Conservation (phyloP, 1,140 invertebrate genomes). For the Goniozus legneri region DNA sequence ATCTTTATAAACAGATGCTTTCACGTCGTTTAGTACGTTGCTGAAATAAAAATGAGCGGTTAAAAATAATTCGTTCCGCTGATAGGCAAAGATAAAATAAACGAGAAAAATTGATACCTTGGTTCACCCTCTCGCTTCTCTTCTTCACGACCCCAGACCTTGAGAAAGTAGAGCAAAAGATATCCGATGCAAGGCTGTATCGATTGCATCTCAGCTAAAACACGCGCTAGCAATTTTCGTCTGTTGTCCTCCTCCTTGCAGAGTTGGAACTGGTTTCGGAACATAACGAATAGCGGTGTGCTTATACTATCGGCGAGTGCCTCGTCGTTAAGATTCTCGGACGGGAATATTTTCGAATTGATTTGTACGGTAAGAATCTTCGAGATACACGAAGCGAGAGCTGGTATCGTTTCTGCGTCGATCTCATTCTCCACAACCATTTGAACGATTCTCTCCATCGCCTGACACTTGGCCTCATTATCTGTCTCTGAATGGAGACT, state of each 20-base stretch:
- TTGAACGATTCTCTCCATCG: conserved; percentile 69
- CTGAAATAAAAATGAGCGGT: conserved; percentile 18
- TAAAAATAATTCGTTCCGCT: neutral
- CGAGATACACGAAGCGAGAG: conserved; percentile 56
- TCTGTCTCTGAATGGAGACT: conserved; percentile 64
- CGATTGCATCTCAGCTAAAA: conserved; percentile 72
- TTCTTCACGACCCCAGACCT: conserved; percentile 66
- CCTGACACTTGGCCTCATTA: conserved; percentile 64
- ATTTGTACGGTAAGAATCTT: conserved; percentile 56
- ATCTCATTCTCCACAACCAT: conserved; percentile 64
- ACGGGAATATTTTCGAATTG: conserved; percentile 52
- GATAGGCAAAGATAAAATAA: too few species aligned
- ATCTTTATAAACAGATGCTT: conserved; percentile 79
- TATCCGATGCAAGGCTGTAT: conserved; percentile 76
- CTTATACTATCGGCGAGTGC: conserved; percentile 73
- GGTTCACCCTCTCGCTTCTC: conserved; percentile 59
- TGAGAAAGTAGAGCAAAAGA: conserved; percentile 81
- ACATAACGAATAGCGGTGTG: conserved; percentile 77
- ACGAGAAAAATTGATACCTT: conserved; percentile 23
- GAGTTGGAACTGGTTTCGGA: conserved; percentile 69
- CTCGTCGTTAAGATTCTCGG: conserved; percentile 53
- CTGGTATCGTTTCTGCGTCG: conserved; percentile 61
- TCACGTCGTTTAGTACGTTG: conserved; percentile 65
- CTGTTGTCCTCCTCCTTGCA: conserved; percentile 75
- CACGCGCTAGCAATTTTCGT: conserved; percentile 68